Percentiles rank a stretch among this genome's conserved stretches.
Conservation (phyloP, 2,888 invertebrate genomes). For the Erebia epiphron region DNA sequence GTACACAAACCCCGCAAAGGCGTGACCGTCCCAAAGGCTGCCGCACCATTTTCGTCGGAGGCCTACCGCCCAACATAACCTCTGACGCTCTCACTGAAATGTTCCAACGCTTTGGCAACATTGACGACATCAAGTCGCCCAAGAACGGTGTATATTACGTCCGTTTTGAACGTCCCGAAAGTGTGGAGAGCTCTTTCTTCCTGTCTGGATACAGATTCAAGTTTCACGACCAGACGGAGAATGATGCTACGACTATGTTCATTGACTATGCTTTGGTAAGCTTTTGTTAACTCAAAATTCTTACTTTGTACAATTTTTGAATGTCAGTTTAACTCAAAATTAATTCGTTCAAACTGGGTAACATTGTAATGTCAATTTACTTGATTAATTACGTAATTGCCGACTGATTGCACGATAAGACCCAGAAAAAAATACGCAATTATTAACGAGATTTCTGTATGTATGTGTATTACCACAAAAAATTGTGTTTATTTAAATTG, state of each 20-base stretch:
- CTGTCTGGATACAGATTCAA: conserved; percentile 91
- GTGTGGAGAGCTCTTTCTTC: conserved; percentile 92
- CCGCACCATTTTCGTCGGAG: conserved; percentile 95
- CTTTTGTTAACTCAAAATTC: conserved; percentile 18
- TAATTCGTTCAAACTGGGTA: too few relatives aligned
- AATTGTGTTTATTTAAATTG: too few relatives aligned
- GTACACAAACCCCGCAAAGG: conserved; percentile 89
- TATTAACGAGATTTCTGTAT: too few relatives aligned
- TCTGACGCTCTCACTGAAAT: conserved; percentile 93
- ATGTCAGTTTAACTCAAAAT: too few relatives aligned
- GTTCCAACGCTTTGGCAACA: conserved; percentile 87
- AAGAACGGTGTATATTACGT: conserved; percentile 97
- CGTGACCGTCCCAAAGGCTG: conserved; percentile 94
- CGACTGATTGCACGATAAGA: too few relatives aligned
- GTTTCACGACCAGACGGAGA: conserved; percentile 86
- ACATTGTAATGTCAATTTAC: too few relatives aligned
- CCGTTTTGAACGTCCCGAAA: conserved; percentile 90
- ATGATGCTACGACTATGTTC: conserved; percentile 90
- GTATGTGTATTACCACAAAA: too few relatives aligned
- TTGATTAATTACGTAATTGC: too few relatives aligned
- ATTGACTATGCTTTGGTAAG: conserved; percentile 91
- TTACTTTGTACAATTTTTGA: too few relatives aligned
- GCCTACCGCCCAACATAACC: conserved; percentile 92
- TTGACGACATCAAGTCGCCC: conserved; percentile 85
- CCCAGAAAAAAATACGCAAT: too few relatives aligned